phyloP scores from a whole-genome alignment of 2,888 invertebrate species.

The Xanthorhoe spadicearia region DNA sequence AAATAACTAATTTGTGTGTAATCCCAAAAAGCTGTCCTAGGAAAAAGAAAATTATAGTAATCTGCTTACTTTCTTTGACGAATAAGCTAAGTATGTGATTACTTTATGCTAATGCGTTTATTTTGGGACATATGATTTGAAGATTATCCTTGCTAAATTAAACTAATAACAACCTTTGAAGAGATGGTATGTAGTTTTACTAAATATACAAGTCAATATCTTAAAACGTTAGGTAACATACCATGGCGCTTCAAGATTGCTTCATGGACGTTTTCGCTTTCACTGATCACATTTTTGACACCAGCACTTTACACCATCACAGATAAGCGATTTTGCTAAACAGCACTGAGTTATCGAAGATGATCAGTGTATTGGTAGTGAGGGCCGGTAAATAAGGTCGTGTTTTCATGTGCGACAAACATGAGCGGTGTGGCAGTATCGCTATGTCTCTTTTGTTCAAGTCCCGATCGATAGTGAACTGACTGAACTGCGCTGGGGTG shows the following conservation, averaged over 20 bases:
- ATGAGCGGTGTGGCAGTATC: slow-evolving; percentile 65
- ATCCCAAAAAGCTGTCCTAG: slow-evolving; percentile 1
- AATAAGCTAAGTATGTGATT: background rate
- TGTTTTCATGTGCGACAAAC: slow-evolving; percentile 78
- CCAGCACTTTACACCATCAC: slow-evolving; percentile 28
- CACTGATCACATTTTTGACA: slow-evolving; percentile 38
- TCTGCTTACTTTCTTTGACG: slow-evolving; percentile 13
- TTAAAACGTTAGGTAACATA: slow-evolving; percentile 43
- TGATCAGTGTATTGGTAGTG: slow-evolving; percentile 50
- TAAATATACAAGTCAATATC: slow-evolving; percentile 4
- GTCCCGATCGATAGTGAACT: slow-evolving; percentile 72
- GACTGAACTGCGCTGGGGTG: slow-evolving; percentile 63
- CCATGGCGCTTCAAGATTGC: slow-evolving; percentile 44
- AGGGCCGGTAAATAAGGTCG: slow-evolving; percentile 65
- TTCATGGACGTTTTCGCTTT: slow-evolving; percentile 15
- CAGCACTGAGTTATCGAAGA: slow-evolving; percentile 37
- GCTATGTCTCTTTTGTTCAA: slow-evolving; percentile 65
- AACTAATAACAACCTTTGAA: background rate
- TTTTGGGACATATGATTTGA: background rate
- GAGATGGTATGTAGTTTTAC: background rate
- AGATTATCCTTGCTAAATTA: background rate
- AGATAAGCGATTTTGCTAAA: slow-evolving; percentile 32
- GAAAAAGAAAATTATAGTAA: slow-evolving; percentile 40
- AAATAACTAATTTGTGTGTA: slow-evolving; percentile 6
- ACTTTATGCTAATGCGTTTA: background rate